Percentiles rank a stretch among this genome's conserved stretches.
Evolutionary conservation across 1,140 invertebrate genomes (phyloP).

Genomic region (Oryzaephilus surinamensis): DNA sequence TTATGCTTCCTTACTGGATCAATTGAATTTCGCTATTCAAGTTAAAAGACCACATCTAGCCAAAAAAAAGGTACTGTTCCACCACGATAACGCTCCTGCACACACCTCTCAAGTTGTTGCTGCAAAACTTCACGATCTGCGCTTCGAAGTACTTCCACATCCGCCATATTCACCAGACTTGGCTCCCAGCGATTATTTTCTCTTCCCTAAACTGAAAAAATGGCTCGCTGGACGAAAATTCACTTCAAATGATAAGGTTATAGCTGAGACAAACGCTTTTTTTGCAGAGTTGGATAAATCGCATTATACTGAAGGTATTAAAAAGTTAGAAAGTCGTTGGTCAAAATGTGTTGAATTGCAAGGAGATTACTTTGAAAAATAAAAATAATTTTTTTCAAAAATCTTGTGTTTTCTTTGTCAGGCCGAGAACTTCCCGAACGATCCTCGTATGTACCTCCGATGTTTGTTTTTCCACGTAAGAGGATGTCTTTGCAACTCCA

Average conservation of each 20-base stretch:
- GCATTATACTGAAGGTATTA: slow-evolving; percentile 5
- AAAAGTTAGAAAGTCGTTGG: slow-evolving; percentile 8
- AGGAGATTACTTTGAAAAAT: slow-evolving; percentile 12
- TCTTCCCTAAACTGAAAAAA: slow-evolving; percentile 8
- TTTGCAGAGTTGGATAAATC: slow-evolving; percentile 9
- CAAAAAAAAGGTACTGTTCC: slow-evolving; percentile 24
- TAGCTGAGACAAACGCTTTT: background rate
- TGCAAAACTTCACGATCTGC: background rate
- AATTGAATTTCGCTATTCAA: slow-evolving; percentile 17
- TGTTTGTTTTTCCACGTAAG: background rate
- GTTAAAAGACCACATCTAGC: slow-evolving; percentile 14
- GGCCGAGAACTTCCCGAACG: too few species aligned
- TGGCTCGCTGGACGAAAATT: slow-evolving; percentile 7
- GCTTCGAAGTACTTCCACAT: background rate
- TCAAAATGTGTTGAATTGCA: slow-evolving; percentile 11
- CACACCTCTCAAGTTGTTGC: slow-evolving; percentile 10
- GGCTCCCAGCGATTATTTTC: slow-evolving; percentile 1
- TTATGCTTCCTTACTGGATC: slow-evolving; percentile 15
- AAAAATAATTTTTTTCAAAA: too few species aligned
- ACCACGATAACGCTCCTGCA: slow-evolving; percentile 25
- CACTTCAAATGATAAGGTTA: background rate
- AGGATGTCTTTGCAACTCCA: background rate
- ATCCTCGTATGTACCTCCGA: background rate
- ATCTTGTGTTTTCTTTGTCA: too few species aligned
- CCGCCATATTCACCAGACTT: slow-evolving; percentile 1